Base-by-base conservation (phyloP, 2,888 invertebrate species). In the Nomada fucata region DNA sequence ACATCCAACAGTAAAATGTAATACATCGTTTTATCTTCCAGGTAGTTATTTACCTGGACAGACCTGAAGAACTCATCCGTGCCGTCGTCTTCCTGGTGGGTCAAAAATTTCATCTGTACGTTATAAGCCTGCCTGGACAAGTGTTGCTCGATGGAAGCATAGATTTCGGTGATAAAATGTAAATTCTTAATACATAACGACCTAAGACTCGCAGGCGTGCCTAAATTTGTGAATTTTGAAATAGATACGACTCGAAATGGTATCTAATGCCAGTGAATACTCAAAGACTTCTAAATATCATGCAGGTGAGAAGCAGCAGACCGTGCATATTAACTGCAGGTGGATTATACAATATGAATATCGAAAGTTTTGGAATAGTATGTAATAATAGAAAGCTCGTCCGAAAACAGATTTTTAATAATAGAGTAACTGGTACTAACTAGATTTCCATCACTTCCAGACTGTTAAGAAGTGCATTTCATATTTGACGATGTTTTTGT, bases 391-490 rank as follows among this genome's bases (percentile, higher is more conserved):
- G 18, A 29, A 15, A 7, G n/a, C 0, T 7, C 4, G 10, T 23
- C 15, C n/a, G 55, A 18, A n/a, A n/a, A 10, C 7, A 23, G 15
- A 5, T 0, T 29, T 29, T 15, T 20, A 15, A 29, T 36, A 5
- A 5, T 29, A 29, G 5, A 29, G 29, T 29, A 29, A 29, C 29
- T 29, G 29, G 29, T 29, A 29, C 5, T 29, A 29, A 29, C 29
- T 29, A 29, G 5, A n/a, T 18, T 18, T 20, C 64, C 20, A 67
- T 52, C 2, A 47, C 73, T 79, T 85, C 13, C 72, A 84, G 85
- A 36, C 79, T 4, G 13, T 85, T 10, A 79, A 82, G 63, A 63
- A 79, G 2, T 79, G 85, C 23, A 44, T 85, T 68, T 85, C 85
- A 13, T 85, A 85, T 59, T 73, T 82, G 20, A 85, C 76, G 10